Percentiles rank a stretch among this genome's conserved stretches.
Evolutionary conservation across 2,113 vertebrate species (phyloP).

Genomic region (Rousettus leschenaultii): DNA sequence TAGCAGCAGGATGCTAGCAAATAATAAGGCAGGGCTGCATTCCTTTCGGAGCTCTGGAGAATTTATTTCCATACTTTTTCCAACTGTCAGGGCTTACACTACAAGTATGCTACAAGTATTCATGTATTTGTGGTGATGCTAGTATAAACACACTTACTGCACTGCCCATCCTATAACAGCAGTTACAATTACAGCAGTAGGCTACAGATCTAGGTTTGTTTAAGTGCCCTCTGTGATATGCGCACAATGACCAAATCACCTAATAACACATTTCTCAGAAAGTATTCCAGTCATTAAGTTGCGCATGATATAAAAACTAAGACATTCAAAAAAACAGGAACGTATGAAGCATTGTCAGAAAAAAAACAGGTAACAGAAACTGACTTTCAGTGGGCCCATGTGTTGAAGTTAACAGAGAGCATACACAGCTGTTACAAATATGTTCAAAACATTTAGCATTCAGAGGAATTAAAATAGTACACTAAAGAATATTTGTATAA

Average conservation of each 20-base stretch:
- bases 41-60: not conserved
- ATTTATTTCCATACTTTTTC: not conserved
- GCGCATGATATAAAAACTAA: not conserved
- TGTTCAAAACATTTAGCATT: not conserved
- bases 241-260: too few species aligned
- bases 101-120: too few species aligned
- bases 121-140: too few species aligned
- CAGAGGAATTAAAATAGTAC: not conserved
- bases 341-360: not conserved
- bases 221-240: too few species aligned
- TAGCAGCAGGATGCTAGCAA: not conserved
- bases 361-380: not conserved
- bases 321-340: not conserved
- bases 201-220: too few species aligned
- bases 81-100: too few species aligned
- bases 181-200: too few species aligned
- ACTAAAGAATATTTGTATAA: not conserved
- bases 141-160: too few species aligned
- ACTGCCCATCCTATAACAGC: too few species aligned
- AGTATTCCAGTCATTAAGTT: too few species aligned
- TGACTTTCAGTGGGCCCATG: not conserved
- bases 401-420: not conserved
- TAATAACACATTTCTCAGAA: too few species aligned
- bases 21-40: not conserved
- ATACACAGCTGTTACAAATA: not conserved